Conservation (phyloP, 2,113 vertebrate genomes). For the Paramisgurnus dabryanus region DNA sequence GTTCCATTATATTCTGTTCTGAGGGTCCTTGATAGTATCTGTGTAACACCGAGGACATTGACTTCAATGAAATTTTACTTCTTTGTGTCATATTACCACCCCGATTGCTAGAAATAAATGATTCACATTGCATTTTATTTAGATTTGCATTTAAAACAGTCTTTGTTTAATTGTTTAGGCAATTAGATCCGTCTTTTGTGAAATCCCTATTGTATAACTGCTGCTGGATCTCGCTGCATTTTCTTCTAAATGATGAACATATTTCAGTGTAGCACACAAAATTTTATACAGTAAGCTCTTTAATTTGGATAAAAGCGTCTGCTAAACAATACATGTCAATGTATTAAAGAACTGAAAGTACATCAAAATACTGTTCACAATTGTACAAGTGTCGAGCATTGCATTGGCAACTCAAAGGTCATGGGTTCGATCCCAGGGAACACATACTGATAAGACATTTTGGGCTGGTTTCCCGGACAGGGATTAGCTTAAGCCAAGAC, state of each 20-base stretch:
- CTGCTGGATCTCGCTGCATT: background rate
- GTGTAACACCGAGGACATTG: constrained; percentile 1
- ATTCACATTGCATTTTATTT: background rate
- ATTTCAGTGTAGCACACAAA: background rate
- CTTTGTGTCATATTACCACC: constrained; percentile 18
- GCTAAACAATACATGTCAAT: no score
- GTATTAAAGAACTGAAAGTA: no score
- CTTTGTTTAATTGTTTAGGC: constrained; percentile 27
- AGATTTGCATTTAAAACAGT: constrained; percentile 16
- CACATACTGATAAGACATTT: no score
- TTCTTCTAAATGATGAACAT: background rate
- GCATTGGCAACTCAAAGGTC: constrained; percentile 34
- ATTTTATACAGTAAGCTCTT: no score
- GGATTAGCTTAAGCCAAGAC: no score
- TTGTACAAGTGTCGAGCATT: no score
- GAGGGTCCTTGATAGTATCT: background rate
- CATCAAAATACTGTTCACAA: no score
- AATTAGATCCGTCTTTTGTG: background rate
- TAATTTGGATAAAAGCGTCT: background rate
- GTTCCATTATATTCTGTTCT: background rate
- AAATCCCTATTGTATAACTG: background rate
- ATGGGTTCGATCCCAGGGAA: no score
- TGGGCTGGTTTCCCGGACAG: no score
- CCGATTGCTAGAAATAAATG: constrained; percentile 10
- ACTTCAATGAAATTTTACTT: constrained; percentile 19